phyloP scores from a whole-genome alignment of 2,113 vertebrate genomes.

The Piliocolobus tephrosceles region DNA sequence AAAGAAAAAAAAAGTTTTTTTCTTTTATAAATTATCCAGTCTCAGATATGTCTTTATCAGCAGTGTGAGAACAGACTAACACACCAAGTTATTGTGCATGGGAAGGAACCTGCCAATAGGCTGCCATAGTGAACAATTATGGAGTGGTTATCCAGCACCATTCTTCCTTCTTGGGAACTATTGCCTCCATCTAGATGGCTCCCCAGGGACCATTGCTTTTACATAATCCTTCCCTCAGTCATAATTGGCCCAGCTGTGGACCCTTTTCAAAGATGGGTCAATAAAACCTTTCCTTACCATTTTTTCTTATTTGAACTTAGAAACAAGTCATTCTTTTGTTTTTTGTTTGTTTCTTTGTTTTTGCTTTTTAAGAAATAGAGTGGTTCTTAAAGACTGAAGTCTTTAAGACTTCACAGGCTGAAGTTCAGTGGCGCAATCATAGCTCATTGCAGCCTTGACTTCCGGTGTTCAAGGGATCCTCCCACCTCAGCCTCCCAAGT shows the following conservation, averaged over 20 bases:
- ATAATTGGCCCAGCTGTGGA: not conserved
- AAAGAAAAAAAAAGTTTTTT: no score
- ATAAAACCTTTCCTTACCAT: not conserved
- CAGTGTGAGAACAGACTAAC: no score
- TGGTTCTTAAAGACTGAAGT: no score
- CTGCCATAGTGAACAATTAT: not conserved
- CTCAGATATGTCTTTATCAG: no score
- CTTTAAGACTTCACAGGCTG: no score
- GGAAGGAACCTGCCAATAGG: not conserved
- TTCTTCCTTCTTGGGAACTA: not conserved
- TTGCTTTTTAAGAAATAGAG: no score
- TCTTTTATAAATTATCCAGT: no score
- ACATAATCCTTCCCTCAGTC: not conserved
- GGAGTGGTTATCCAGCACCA: not conserved
- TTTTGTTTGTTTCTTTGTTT: no score
- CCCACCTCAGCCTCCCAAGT: no score
- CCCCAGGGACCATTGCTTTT: not conserved
- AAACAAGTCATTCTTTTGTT: conserved; percentile 20
- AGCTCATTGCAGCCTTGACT: no score
- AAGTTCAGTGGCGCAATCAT: no score
- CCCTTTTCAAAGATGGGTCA: not conserved
- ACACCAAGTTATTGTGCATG: not conserved
- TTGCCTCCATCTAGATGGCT: not conserved
- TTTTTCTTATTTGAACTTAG: conserved; percentile 29
- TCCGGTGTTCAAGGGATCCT: no score